These are phyloP conservation scores for Steatornis caripensis DNA, from an alignment of 2,113 vertebrate genomes.

Conservation along the genomic window DNA sequence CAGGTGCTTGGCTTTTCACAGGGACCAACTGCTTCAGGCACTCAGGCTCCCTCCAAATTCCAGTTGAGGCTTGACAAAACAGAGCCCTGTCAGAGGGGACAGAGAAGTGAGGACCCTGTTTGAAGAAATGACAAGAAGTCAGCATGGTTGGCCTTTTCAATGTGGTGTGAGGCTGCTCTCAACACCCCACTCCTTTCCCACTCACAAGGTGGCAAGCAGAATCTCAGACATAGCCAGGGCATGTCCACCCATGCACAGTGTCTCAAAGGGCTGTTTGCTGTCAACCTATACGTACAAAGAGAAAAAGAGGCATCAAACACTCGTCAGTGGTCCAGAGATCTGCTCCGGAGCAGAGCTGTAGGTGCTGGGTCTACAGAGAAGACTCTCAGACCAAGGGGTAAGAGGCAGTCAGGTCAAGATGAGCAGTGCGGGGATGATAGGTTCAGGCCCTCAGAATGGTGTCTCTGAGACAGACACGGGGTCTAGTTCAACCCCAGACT, in stretches of 20 bases:
- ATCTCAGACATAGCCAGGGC: not conserved
- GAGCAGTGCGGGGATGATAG: not conserved
- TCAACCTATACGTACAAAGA: not conserved
- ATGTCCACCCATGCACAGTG: not conserved
- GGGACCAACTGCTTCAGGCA: not conserved
- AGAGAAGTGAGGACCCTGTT: not conserved
- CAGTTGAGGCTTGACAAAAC: not conserved
- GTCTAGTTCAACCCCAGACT: not conserved
- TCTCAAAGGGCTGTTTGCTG: not conserved
- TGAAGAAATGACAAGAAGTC: not conserved
- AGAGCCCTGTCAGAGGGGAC: not conserved
- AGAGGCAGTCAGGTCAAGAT: not conserved
- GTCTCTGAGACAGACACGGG: not conserved
- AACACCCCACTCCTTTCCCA: not conserved
- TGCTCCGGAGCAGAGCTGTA: not conserved
- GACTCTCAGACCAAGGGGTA: not conserved
- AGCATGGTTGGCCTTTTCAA: not conserved
- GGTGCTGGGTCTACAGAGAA: not conserved
- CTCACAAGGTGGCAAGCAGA: not conserved
- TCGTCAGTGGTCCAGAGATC: not conserved
- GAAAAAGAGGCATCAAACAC: not conserved
- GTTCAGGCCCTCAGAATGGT: not conserved
- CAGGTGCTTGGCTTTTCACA: not conserved
- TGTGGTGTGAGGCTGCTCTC: not conserved
- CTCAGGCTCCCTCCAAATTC: not conserved